Evolutionary conservation across 2,888 invertebrate species (phyloP), one percentile per base, ranked within the genome.

Genomic region (Ectemnius lituratus): DNA sequence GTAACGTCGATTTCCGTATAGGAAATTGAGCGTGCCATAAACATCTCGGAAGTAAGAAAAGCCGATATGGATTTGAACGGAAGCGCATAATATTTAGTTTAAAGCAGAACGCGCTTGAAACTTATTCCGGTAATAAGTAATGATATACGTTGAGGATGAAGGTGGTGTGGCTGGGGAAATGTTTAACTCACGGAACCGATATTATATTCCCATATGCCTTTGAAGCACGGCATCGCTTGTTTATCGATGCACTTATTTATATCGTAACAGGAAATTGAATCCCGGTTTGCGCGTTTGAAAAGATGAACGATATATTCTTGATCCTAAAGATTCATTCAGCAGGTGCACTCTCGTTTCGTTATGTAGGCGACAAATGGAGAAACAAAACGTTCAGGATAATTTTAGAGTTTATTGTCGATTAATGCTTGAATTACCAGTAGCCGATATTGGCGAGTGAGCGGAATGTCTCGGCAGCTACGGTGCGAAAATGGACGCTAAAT

Each of bases 231-330:
- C 11, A 13, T 47, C n/a, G 62, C 46, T 67, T 20, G 18, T 46
- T 67, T 37, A 37, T 20, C n/a, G 20, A 11, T 47, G 61, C 28
- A 61, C 45, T 73, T 61, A n/a, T 13, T 52, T 20, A 46, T 18
- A 49, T 4, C 20, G 14, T 27, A 23, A 2, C 37, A n/a, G 67
- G 49, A 64, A 65, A 65, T 73, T 62, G 64, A 73, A 73, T 68
- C 49, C 64, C 62, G 8, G 45, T 66, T 58, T 66, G 27, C 46
- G 59, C 47, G 20, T 59, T 60, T 37, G 14, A 58, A 46, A 46
- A 16, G 45, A 59, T 62, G 27, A 23, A 3, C 56, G 18, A 20
- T 49, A 62, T 52, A 58, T 67, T 67, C 52, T 74, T 28, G 28
- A 16, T 52, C 28, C 49, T 20, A 13, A 20, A 23, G 57, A 49